phyloP scores from a whole-genome alignment of 2,888 invertebrate species.

The Polyommatus iphigenia region DNA sequence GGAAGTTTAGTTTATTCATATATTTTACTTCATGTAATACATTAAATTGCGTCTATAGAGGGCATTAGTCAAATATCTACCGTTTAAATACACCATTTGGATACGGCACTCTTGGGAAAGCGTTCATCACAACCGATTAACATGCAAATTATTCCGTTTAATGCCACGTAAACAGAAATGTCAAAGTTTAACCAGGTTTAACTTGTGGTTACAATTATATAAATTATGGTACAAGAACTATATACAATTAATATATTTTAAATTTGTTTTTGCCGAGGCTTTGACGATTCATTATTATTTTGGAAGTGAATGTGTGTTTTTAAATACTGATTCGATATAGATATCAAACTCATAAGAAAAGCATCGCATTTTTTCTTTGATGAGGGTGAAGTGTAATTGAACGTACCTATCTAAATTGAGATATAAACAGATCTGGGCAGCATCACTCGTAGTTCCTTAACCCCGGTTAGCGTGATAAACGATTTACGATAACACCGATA shows the following conservation, averaged over 20 bases:
- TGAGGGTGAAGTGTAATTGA: slow-evolving; percentile 3
- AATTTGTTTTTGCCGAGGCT: too few species aligned
- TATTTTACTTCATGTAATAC: too few species aligned
- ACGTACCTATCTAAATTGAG: slow-evolving; percentile 7
- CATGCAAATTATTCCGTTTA: slow-evolving; percentile 21
- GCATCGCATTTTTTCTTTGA: neutral
- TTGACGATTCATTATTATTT: too few species aligned
- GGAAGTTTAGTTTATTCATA: too few species aligned
- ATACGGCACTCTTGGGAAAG: slow-evolving; percentile 20
- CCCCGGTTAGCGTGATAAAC: slow-evolving; percentile 63
- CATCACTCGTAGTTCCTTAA: slow-evolving; percentile 63
- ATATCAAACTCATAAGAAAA: too few species aligned
- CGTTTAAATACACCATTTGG: neutral
- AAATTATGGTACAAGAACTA: too few species aligned
- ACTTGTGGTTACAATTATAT: neutral
- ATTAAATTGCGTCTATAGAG: neutral
- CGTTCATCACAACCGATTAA: slow-evolving; percentile 1
- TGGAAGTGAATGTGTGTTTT: too few species aligned
- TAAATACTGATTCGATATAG: too few species aligned
- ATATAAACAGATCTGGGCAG: slow-evolving; percentile 53
- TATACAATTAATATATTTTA: too few species aligned
- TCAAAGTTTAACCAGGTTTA: slow-evolving; percentile 3
- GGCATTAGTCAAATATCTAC: slow-evolving; percentile 5
- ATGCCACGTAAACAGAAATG: slow-evolving; percentile 5
- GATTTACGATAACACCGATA: slow-evolving; percentile 67